A percentile compares a stretch with the other conserved stretches of the same genome.
Conservation (phyloP, 2,113 vertebrate species). For the Eidolon helvum region DNA sequence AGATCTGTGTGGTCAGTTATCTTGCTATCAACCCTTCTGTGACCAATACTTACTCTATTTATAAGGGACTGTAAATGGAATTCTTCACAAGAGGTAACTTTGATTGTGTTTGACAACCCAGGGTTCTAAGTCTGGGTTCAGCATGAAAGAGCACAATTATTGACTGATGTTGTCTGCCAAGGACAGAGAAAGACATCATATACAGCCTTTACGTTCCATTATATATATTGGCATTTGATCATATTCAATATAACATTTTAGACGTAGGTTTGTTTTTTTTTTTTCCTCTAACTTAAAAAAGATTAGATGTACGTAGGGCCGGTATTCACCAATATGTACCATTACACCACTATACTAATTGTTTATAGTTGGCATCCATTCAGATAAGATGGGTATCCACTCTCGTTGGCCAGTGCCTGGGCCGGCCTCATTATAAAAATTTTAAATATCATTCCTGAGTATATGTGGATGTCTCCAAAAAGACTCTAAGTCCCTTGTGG, state of each 20-base stretch:
- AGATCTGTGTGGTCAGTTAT: background rate
- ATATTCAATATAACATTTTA: background rate
- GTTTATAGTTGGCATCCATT: background rate
- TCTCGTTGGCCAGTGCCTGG: background rate
- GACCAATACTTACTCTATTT: background rate
- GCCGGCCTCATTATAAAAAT: background rate
- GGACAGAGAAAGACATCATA: background rate
- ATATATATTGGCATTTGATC: background rate
- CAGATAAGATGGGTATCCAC: background rate
- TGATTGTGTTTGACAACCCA: background rate
- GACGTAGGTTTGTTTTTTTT: background rate
- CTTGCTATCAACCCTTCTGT: background rate
- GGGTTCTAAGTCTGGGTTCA: background rate
- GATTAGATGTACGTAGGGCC: background rate
- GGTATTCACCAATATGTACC: background rate
- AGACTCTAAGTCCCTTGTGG: background rate
- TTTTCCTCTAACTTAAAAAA: background rate
- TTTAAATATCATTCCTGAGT: background rate
- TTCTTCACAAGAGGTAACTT: background rate
- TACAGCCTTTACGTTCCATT: background rate
- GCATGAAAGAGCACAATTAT: background rate
- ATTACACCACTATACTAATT: fast-evolving
- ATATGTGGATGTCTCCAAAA: background rate
- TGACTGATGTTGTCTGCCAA: background rate
- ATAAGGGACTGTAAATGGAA: background rate